These are phyloP conservation scores for Leucophenga montana DNA, from an alignment of 2,888 invertebrate species.

Conservation along the genomic window DNA sequence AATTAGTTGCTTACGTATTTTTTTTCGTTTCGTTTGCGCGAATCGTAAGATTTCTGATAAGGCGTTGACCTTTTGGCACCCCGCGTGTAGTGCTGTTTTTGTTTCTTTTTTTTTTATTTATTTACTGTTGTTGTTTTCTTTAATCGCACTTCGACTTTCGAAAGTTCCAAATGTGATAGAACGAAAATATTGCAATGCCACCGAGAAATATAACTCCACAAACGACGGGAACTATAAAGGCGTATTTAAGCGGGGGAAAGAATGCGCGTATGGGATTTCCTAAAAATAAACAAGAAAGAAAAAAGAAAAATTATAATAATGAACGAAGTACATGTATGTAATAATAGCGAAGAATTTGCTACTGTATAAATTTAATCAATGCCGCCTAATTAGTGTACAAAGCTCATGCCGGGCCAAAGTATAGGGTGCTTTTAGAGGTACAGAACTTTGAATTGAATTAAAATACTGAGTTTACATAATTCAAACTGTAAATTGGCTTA, in stretches of 20 bases:
- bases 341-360: not conserved
- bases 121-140: constrained; percentile 9
- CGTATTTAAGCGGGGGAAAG: constrained; percentile 77
- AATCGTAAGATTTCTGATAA: constrained; percentile 28
- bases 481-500: no score
- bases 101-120: not conserved
- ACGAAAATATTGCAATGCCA: constrained; percentile 78
- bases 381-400: constrained; percentile 47
- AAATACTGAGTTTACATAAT: no score
- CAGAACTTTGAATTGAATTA: no score
- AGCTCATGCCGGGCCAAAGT: constrained; percentile 35
- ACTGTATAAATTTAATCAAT: constrained; percentile 47
- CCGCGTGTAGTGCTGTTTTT: constrained; percentile 7
- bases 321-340: not conserved
- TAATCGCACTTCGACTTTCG: constrained; percentile 47
- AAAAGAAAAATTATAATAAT: constrained; percentile 12
- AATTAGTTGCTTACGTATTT: constrained; percentile 16
- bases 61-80: constrained; percentile 32
- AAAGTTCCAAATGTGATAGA: constrained; percentile 75
- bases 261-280: constrained; percentile 75
- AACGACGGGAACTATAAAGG: constrained; percentile 77
- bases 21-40: not conserved
- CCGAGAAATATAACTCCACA: constrained; percentile 80
- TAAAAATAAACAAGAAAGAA: constrained; percentile 58
- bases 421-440: no score